Evolutionary conservation across 2,797 vertebrate genomes (phyloP).

Genomic region (Aphelocoma californica): DNA sequence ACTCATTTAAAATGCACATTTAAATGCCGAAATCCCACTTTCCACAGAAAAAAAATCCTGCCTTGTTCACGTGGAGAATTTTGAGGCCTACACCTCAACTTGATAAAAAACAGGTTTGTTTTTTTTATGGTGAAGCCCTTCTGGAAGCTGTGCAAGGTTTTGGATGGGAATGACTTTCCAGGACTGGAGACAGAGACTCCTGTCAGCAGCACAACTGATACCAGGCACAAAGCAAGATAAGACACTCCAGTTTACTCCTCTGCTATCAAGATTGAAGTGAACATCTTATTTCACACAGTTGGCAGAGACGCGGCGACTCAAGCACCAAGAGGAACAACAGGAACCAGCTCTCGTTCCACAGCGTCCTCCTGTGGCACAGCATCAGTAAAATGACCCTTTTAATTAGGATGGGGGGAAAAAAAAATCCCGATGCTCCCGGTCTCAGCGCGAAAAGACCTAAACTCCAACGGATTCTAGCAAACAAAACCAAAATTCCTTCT

Average conservation of each 20-base stretch:
- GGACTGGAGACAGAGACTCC: neutral
- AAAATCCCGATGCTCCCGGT: neutral
- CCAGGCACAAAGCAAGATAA: neutral
- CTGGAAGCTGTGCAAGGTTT: neutral
- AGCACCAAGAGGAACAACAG: neutral
- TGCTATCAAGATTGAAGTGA: neutral
- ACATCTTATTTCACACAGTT: neutral
- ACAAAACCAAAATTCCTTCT: neutral
- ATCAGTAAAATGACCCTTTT: neutral
- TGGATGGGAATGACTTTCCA: neutral
- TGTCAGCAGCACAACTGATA: neutral
- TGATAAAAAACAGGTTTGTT: neutral
- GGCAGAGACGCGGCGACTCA: rapidly evolving
- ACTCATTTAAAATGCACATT: neutral
- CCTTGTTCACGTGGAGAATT: neutral
- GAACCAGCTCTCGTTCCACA: neutral
- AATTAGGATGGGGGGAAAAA: neutral
- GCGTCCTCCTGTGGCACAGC: neutral
- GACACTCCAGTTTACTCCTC: neutral
- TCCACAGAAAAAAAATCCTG: neutral
- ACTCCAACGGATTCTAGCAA: neutral
- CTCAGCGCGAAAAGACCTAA: neutral
- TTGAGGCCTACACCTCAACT: neutral
- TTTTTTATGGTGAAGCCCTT: neutral
- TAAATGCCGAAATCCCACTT: neutral